Conservation (phyloP, 2,888 invertebrate species). For the Mycalesis mineus region DNA sequence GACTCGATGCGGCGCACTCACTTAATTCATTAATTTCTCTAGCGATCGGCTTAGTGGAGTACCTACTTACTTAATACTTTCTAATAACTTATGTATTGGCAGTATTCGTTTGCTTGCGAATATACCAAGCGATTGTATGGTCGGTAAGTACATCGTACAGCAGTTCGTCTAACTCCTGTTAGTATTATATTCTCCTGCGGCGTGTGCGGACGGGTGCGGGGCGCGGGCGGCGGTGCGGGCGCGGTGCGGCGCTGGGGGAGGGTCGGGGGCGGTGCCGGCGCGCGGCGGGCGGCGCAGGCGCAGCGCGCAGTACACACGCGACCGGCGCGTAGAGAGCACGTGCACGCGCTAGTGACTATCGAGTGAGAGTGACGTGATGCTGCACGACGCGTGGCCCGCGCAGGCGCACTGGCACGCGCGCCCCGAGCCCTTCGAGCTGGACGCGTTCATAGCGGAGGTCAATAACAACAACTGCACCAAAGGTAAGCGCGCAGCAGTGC, state of each 20-base stretch:
- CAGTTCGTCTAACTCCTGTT: too few relatives aligned
- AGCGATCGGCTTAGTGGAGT: too few relatives aligned
- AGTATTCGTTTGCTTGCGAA: too few relatives aligned
- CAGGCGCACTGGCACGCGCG: constrained; percentile 41
- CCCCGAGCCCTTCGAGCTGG: constrained; percentile 55
- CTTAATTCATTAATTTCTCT: too few relatives aligned
- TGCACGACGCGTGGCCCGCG: constrained; percentile 61
- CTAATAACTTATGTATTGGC: too few relatives aligned
- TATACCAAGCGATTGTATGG: too few relatives aligned
- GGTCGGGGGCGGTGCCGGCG: constrained; percentile 34
- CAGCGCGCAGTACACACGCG: constrained; percentile 33
- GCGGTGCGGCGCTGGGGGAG: constrained; percentile 19
- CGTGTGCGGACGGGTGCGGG: constrained; percentile 34
- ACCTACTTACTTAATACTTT: too few relatives aligned
- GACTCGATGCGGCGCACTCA: too few relatives aligned
- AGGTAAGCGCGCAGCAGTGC: constrained; percentile 44
- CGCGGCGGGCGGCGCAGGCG: constrained; percentile 35
- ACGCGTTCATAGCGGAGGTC: constrained; percentile 62
- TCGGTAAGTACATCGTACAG: too few relatives aligned
- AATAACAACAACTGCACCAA: constrained; percentile 58
- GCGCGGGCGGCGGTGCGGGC: constrained; percentile 17
- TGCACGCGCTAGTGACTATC: neutral
- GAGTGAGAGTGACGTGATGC: constrained; percentile 41
- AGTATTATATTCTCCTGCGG: neutral
- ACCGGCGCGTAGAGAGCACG: constrained; percentile 32